Conservation (phyloP, 2,888 invertebrate species). For the Orchesella flavescens region DNA sequence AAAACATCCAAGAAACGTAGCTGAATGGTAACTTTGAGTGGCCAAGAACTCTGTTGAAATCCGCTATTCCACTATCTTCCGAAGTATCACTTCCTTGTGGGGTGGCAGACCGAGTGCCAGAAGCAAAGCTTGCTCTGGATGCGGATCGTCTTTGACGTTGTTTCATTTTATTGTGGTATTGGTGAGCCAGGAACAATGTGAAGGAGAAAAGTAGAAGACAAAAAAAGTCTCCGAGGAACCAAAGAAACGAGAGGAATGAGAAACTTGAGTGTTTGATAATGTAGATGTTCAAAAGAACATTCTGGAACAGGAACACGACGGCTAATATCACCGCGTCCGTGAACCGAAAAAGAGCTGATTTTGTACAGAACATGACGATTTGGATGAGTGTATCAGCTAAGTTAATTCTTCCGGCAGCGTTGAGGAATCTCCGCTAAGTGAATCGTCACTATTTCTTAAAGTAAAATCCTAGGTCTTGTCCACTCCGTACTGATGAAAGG, state of each 20-base stretch:
- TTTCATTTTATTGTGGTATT: constrained; percentile 54
- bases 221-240: constrained; percentile 70
- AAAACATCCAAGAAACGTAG: constrained; percentile 77
- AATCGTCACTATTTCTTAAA: no score
- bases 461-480: no score
- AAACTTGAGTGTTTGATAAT: constrained; percentile 62
- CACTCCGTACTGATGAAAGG: no score
- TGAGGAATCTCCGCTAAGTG: no score
- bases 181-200: constrained; percentile 64
- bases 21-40: constrained; percentile 62
- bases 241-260: constrained; percentile 65
- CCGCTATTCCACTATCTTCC: constrained; percentile 39
- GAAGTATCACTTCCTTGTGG: constrained; percentile 57
- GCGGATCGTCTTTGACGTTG: constrained; percentile 45
- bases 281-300: constrained; percentile 66
- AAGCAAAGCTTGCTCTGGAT: constrained; percentile 48
- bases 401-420: no score
- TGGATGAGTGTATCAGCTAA: not conserved
- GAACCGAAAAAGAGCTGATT: constrained; percentile 49
- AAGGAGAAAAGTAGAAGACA: constrained; percentile 65
- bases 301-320: constrained; percentile 68
- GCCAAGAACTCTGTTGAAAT: constrained; percentile 45
- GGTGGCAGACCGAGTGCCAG: constrained; percentile 41
- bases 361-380: constrained; percentile 64
- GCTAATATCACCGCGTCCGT: constrained; percentile 64